Conservation (phyloP, 2,113 vertebrate genomes). For the Gadus chalcogrammus region DNA sequence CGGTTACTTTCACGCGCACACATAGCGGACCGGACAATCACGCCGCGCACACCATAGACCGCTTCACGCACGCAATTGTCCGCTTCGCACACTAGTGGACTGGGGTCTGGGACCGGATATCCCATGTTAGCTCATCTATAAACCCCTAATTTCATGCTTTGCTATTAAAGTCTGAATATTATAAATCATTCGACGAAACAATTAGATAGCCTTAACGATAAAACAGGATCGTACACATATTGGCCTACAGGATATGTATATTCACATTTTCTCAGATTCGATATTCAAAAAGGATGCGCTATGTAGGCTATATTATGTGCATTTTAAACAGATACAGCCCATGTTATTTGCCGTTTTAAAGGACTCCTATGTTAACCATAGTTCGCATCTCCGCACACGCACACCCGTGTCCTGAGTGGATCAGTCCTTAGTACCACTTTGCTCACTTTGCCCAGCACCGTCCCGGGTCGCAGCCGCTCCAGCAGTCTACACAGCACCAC, state of each 20-base stretch:
- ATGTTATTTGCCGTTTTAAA: too few species aligned
- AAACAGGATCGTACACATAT: too few species aligned
- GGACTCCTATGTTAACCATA: too few species aligned
- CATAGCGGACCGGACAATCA: background rate
- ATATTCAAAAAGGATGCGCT: too few species aligned
- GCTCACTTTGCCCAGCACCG: slow-evolving; percentile 81
- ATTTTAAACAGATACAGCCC: too few species aligned
- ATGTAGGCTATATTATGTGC: too few species aligned
- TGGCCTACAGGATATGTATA: background rate
- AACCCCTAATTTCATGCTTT: background rate
- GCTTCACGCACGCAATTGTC: background rate
- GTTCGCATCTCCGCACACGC: background rate
- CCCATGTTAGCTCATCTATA: slow-evolving; percentile 7
- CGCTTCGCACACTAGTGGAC: background rate
- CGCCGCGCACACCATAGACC: background rate
- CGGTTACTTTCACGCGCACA: background rate
- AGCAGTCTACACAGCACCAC: slow-evolving; percentile 87
- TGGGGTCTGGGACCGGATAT: slow-evolving; percentile 3
- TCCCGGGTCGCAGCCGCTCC: slow-evolving; percentile 85
- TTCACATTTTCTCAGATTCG: background rate
- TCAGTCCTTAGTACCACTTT: background rate
- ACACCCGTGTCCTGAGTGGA: background rate
- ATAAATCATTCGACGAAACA: too few species aligned
- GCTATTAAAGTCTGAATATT: too few species aligned
- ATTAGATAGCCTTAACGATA: too few species aligned